Conservation (phyloP, 2,888 invertebrate species). For the Hetaerina titia region DNA sequence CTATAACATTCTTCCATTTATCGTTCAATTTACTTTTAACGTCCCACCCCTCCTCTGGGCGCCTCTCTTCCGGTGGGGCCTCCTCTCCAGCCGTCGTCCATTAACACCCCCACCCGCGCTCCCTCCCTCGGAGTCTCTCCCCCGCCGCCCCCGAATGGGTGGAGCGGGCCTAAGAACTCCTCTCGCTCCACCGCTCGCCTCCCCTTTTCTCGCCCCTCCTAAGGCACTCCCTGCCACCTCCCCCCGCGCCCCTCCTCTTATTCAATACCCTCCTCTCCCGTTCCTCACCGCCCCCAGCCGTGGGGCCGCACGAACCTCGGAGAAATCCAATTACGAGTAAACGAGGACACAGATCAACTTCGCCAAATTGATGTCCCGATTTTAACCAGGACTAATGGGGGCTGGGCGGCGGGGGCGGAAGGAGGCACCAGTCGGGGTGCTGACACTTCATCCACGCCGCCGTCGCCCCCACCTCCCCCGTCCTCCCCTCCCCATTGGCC, state of each 20-base stretch:
- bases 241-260: slow-evolving; percentile 72
- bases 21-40: slow-evolving; percentile 49
- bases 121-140: slow-evolving; percentile 70
- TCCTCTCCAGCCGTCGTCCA: slow-evolving; percentile 71
- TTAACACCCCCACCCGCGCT: slow-evolving; percentile 72
- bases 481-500: neutral
- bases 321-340: slow-evolving; percentile 67
- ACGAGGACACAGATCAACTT: slow-evolving; percentile 68
- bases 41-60: neutral
- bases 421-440: slow-evolving; percentile 18
- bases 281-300: slow-evolving; percentile 37
- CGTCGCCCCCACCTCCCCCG: neutral
- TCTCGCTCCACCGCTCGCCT: slow-evolving; percentile 59
- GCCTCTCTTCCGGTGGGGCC: neutral
- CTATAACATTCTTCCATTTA: slow-evolving; percentile 24
- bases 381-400: slow-evolving; percentile 67
- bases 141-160: slow-evolving; percentile 69
- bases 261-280: neutral
- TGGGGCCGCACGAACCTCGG: slow-evolving; percentile 27
- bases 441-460: slow-evolving; percentile 39
- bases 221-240: slow-evolving; percentile 62
- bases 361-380: slow-evolving; percentile 67
- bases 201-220: slow-evolving; percentile 57
- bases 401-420: neutral
- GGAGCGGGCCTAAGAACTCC: neutral